A percentile compares a stretch with the other conserved stretches of the same genome.
Conservation (phyloP, 2,113 vertebrate species). For the Cebidichthys violaceus region DNA sequence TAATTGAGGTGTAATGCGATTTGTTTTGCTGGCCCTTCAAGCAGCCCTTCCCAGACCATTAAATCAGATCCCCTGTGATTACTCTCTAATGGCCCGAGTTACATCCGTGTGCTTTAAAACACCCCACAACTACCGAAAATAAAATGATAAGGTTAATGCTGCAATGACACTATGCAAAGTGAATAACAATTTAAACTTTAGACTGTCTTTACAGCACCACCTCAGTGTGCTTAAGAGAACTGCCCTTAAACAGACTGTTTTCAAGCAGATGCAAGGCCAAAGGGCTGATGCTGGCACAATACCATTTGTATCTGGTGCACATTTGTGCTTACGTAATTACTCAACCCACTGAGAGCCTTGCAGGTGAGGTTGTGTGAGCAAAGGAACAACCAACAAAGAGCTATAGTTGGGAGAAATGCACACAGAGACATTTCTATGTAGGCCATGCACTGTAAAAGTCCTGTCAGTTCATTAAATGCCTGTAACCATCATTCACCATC, state of each 20-base stretch:
- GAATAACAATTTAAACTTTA: conserved; percentile 45
- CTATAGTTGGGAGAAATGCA: background rate
- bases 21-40: conserved; percentile 74
- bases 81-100: conserved; percentile 65
- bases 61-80: conserved; percentile 68
- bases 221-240: conserved; percentile 35
- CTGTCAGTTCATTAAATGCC: conserved; percentile 36
- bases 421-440: background rate
- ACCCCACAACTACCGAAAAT: conserved; percentile 44
- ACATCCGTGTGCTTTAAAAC: conserved; percentile 69
- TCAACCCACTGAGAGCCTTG: background rate
- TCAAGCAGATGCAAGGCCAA: conserved; percentile 7
- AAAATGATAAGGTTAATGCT: conserved; percentile 69
- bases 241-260: conserved; percentile 20
- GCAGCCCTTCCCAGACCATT: conserved; percentile 67
- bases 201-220: conserved; percentile 29
- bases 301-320: conserved; percentile 16
- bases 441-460: conserved; percentile 13
- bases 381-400: background rate
- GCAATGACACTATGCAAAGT: conserved; percentile 49
- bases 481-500: conserved; percentile 31
- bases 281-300: background rate
- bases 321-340: conserved; percentile 16
- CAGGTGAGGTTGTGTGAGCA: conserved; percentile 21
- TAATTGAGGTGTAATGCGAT: conserved; percentile 79